Conservation (phyloP, 2,113 vertebrate genomes). For the Cathartes aura region DNA sequence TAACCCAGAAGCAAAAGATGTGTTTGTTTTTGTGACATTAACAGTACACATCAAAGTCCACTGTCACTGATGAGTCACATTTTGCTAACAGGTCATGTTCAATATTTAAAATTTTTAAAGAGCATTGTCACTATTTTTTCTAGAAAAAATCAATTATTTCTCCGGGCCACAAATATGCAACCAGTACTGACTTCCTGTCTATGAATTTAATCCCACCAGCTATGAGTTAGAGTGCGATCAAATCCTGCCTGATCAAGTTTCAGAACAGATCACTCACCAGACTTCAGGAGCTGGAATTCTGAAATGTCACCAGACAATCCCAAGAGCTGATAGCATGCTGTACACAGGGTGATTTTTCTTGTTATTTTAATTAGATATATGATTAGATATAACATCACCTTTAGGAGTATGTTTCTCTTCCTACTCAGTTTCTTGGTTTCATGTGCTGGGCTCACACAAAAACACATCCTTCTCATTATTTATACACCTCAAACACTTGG, state of each 20-base stretch:
- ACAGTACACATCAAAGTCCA: constrained; percentile 33
- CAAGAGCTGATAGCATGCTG: not conserved
- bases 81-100: constrained; percentile 5
- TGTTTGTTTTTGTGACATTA: constrained; percentile 65
- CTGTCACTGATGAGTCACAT: constrained; percentile 67
- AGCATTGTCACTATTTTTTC: constrained; percentile 12
- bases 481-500: not conserved
- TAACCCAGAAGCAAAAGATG: constrained; percentile 38
- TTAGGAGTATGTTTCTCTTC: not conserved
- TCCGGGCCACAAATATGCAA: constrained; percentile 54
- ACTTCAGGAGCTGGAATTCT: constrained; percentile 17
- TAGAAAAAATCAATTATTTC: constrained; percentile 26
- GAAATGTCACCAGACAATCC: constrained; percentile 27
- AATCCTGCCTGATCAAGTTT: constrained; percentile 43
- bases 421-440: not conserved
- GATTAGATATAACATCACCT: not conserved
- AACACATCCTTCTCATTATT: not conserved
- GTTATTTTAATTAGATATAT: not conserved
- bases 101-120: constrained; percentile 32
- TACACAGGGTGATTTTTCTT: not conserved
- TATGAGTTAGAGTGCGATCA: not conserved
- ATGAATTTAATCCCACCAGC: constrained; percentile 35
- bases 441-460: not conserved
- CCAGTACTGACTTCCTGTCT: constrained; percentile 49
- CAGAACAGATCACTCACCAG: constrained; percentile 16